Base-by-base conservation (phyloP, 2,113 vertebrate species). In the Pomatostomus ruficeps region DNA sequence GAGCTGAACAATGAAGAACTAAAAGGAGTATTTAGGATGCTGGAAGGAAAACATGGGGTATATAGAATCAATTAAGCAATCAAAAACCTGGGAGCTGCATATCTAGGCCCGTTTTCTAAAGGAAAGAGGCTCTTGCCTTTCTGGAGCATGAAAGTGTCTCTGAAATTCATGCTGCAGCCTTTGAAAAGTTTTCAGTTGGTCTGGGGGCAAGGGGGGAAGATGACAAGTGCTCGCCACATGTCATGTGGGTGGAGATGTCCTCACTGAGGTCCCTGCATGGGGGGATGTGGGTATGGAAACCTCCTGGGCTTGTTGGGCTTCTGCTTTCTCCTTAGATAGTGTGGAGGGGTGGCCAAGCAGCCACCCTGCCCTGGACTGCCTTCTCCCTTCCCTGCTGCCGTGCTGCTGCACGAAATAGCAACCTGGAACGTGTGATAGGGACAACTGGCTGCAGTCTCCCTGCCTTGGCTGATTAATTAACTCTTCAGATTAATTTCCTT, bases 401-500 rank as follows among this genome's bases (percentile, higher is more conserved):
- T 84, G 82, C 76, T 0, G 4, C 73, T 71, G 54, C 26, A 40
- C 20, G 6, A 68, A 92, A 42, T 3, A 76, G 49, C 86, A 84
- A 67, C 91, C 78, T 96, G 91, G 68, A 93, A 95, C 51, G 65
- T 31, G 28, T 43, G 91, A 95, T 95, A 94, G 94, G 70, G 86
- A 92, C 12, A 74, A 89, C 83, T 89, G 96, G 86, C 70, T 94
- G 90, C 87, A 80, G 87, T 94, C 75, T 97, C 91, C 62, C 89
- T 86, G 85, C 91, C 72, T 94, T 45, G 57, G 46, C 91, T 96
- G 85, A 72, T 85, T 54, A 91, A 94, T 90, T 95, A 96, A 95
- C 94, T 96, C 91, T 97, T 85, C 91, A 82, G 91, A 91, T 96
- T 61, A 83, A 94, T 96, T 97, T 97, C 91, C 91, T 74, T 93